phyloP scores from a whole-genome alignment of 2,113 vertebrate species.

The Rhinolophus ferrumequinum region DNA sequence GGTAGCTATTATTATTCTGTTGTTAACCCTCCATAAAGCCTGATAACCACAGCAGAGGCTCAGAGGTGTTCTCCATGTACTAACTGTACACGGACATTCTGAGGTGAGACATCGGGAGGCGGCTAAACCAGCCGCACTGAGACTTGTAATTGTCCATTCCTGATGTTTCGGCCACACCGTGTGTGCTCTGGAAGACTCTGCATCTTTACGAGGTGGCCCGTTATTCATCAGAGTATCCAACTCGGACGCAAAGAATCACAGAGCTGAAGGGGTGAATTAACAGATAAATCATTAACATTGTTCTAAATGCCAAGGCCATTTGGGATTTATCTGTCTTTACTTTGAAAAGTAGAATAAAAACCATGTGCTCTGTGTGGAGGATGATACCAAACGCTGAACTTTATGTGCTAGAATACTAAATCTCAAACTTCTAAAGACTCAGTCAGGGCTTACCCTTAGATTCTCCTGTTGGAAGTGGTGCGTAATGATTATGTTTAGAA shows the following conservation, averaged over 20 bases:
- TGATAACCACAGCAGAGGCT: not conserved
- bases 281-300: not conserved
- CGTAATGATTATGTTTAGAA: not conserved
- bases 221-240: not conserved
- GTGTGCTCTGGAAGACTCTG: not conserved
- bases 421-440: not conserved
- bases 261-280: not conserved
- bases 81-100: not conserved
- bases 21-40: not conserved
- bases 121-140: not conserved
- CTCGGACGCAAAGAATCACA: not conserved
- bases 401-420: not conserved
- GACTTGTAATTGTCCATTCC: too few relatives aligned
- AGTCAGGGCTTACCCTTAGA: not conserved
- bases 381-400: not conserved
- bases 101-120: not conserved
- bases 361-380: not conserved
- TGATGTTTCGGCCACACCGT: accelerated
- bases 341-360: not conserved
- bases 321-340: not conserved
- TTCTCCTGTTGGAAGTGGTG: not conserved
- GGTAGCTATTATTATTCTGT: not conserved
- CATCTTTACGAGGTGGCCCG: not conserved
- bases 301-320: not conserved
- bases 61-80: not conserved